A percentile compares a stretch with the other conserved stretches of the same genome.
Evolutionary conservation across 2,888 invertebrate genomes (phyloP).

Genomic region (Drosophila vallismaia): DNA sequence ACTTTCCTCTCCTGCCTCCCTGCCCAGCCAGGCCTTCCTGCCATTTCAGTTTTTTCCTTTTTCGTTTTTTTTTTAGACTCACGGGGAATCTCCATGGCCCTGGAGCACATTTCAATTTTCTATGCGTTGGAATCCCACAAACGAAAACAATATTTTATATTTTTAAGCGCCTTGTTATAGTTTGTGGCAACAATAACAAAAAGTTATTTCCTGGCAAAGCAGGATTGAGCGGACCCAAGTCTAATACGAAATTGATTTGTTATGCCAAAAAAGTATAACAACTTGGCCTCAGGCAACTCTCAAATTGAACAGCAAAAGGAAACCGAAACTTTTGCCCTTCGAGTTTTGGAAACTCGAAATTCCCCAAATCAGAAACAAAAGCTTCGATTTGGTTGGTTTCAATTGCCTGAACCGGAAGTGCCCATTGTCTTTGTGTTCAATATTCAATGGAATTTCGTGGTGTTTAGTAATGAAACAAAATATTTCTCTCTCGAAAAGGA

Average conservation of each 20-base stretch:
- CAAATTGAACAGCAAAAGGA: constrained; percentile 32
- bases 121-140: constrained; percentile 50
- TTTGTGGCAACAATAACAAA: constrained; percentile 51
- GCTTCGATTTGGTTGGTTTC: constrained; percentile 32
- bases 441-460: constrained; percentile 2
- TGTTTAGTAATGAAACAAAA: constrained; percentile 1
- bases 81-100: constrained; percentile 42
- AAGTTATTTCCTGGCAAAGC: constrained; percentile 53
- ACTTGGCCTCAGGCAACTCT: constrained; percentile 29
- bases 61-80: constrained; percentile 27
- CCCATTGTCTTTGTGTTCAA: constrained; percentile 20
- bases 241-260: constrained; percentile 68
- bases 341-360: constrained; percentile 15
- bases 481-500: neutral
- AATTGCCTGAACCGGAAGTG: constrained; percentile 18
- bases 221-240: constrained; percentile 27
- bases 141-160: constrained; percentile 42
- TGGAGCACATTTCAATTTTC: constrained; percentile 64
- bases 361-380: constrained; percentile 43
- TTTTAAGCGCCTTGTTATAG: constrained; percentile 66
- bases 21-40: constrained; percentile 23
- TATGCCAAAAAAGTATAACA: constrained; percentile 41
- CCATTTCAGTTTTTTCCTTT: constrained; percentile 16
- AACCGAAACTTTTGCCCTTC: constrained; percentile 17
- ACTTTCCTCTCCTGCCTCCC: constrained; percentile 30